Percentiles rank a stretch among this genome's conserved stretches.
phyloP scores from a whole-genome alignment of 2,113 vertebrate genomes.

The Erythrocercus mccallii region DNA sequence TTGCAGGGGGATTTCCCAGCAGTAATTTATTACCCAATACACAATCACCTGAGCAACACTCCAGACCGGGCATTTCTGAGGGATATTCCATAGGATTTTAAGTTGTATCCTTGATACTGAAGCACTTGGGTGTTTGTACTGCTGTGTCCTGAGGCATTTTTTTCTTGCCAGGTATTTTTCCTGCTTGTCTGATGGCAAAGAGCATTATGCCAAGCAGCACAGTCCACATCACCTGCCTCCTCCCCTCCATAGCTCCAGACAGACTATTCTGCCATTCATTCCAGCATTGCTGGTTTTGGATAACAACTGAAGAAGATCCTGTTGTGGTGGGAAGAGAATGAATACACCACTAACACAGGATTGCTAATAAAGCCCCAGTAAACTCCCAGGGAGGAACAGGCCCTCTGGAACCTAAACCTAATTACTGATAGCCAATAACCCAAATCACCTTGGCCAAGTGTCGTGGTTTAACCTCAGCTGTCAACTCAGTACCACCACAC shows the following conservation, averaged over 20 bases:
- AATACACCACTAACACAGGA: background rate
- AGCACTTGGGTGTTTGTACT: background rate
- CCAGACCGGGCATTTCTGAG: background rate
- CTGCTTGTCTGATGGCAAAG: background rate
- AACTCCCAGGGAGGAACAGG: background rate
- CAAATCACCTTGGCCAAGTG: background rate
- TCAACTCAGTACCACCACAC: background rate
- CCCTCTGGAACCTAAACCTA: background rate
- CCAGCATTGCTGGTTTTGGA: background rate
- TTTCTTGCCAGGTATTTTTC: background rate
- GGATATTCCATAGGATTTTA: background rate
- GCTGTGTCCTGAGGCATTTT: background rate
- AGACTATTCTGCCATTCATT: background rate
- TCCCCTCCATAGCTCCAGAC: background rate
- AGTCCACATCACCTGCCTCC: background rate
- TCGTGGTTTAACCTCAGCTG: background rate
- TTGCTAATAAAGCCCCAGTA: background rate
- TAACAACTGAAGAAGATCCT: background rate
- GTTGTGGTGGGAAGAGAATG: background rate
- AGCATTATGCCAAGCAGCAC: background rate
- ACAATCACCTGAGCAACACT: background rate
- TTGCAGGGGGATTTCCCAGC: background rate
- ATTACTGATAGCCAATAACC: background rate
- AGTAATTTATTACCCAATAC: background rate
- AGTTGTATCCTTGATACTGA: background rate